phyloP scores from a whole-genome alignment of 1,140 invertebrate genomes.

The Helicoverpa armigera region DNA sequence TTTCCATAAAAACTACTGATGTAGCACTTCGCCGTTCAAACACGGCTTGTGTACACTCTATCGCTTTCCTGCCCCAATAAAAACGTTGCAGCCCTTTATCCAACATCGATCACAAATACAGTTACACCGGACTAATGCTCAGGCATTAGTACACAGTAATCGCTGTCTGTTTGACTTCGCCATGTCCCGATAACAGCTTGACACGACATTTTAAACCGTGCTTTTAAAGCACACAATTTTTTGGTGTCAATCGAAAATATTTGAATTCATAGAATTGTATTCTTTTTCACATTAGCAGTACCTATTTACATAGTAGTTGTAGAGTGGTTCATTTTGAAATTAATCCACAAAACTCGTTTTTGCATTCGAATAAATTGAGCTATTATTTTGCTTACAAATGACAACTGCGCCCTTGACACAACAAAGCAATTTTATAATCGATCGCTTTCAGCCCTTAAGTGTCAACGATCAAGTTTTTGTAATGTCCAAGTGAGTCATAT shows the following conservation, averaged over 20 bases:
- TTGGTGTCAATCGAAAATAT: slow-evolving; percentile 7
- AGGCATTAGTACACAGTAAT: slow-evolving; percentile 18
- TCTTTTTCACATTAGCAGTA: neutral
- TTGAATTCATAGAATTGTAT: slow-evolving; percentile 19
- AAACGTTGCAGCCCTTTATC: slow-evolving; percentile 41
- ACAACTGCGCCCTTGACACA: neutral
- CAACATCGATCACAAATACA: slow-evolving; percentile 34
- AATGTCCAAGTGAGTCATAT: slow-evolving; percentile 25
- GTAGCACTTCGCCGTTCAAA: slow-evolving; percentile 2
- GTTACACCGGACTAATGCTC: slow-evolving; percentile 8
- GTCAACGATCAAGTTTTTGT: slow-evolving; percentile 4
- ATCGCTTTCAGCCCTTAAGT: slow-evolving; percentile 1
- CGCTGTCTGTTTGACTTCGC: slow-evolving; percentile 34
- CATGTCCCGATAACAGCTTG: slow-evolving; percentile 17
- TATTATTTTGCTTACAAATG: neutral
- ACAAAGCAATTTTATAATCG: slow-evolving; percentile 11
- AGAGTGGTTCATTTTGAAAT: neutral
- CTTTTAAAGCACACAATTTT: slow-evolving; percentile 3
- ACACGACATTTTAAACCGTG: slow-evolving; percentile 3
- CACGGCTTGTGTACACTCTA: slow-evolving; percentile 6
- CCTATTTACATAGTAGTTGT: neutral
- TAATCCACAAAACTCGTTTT: neutral
- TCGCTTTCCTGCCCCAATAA: slow-evolving; percentile 29
- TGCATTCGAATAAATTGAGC: neutral
- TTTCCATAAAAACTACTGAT: slow-evolving; percentile 13